Base-by-base conservation (phyloP, 2,113 vertebrate species). In the Indri indri region DNA sequence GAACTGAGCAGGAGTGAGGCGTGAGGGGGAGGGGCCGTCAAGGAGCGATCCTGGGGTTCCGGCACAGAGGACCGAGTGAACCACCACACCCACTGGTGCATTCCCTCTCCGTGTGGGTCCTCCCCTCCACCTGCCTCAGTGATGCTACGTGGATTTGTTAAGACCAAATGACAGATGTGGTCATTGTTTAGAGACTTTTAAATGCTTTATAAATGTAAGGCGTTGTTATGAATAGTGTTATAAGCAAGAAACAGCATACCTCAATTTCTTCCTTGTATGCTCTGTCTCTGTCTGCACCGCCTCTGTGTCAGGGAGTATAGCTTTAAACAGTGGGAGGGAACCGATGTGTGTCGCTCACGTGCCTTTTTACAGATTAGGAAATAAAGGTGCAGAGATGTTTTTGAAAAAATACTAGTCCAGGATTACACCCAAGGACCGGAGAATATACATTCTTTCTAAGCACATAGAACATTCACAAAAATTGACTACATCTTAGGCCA, bases 311-410 rank as follows among this genome's bases (percentile, higher is more conserved):
- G 5, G 27, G 52, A 93, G 10, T 42, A 1, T 76, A 52, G 77
- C 59, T 88, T 80, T 88, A 47, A 83, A 59, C 25, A 59, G 22
- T 34, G n/a, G 22, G 18, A 89, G 40, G 27, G 50, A 74, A n/a
- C 23, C 30, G 9, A 10, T 1, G 1, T 61, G 65, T 14, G 7
- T 90, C 54, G 25, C 25, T 65, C 63, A 32, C 1, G 1, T 8
- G 20, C 16, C 61, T 45, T 54, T 34, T 81, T 82, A 42, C 7
- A 74, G 57, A n/a, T 80, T 47, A 92, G 74, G 42, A 96, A 96
- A 23, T 16, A 37, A 47, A 89, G n/a, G 23, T 57, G 5, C 22
- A 70, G 11, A 47, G 14, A 65, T 18, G 8, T 27, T 59, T 66
- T 45, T 16, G 16, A 47, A 47, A 45, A 90, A 70, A 63, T 45